Evolutionary conservation across 2,113 vertebrate genomes (phyloP), one percentile per base, ranked within the genome.

Genomic region (Chloroceryle aenea): DNA sequence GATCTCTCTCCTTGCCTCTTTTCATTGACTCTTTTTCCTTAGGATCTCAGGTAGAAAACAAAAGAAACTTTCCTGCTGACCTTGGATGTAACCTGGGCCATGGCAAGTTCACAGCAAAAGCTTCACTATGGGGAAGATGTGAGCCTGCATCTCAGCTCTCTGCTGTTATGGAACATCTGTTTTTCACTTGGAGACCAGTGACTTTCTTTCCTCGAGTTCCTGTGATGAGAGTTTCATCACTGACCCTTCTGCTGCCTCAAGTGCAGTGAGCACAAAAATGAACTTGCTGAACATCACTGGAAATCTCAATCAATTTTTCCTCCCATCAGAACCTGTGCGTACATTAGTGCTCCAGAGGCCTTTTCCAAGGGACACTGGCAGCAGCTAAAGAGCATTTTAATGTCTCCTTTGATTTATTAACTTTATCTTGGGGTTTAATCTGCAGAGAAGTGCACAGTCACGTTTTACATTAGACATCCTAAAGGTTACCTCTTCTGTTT

Each of bases 401-500:
- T 40, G 40, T 83, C 76, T 93, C 85, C 52, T 95, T 73, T 91
- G 22, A 93, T 95, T 91, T 93, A 91, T 87, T 94, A 85, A 68
- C 21, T 43, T 56, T 75, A 76, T 26, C 4, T 85, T 14, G 6
- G 48, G 22, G 90, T 95, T 93, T 90, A 90, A 87, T 83, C 83
- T 85, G 72, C 62, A 85, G 82, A 73, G 72, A 29, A 72, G 69
- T 72, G 21, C 3, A 4, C n/a, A 38, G 73, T 59, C 38, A 71
- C 66, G 72, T 87, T 93, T 79, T 76, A 72, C 23, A 34, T 79
- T 79, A 90, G 50, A 83, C 17, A n/a, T 53, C 45, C 59, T 86
- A 80, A 86, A 71, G n/a, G 25, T 59, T 29, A 91, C 34, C 55
- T 78, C 29, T 81, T 74, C 42, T 68, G 48, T 88, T 93, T 95